Evolutionary conservation across 2,888 invertebrate species (phyloP).

Genomic region (Orthosia gothica): DNA sequence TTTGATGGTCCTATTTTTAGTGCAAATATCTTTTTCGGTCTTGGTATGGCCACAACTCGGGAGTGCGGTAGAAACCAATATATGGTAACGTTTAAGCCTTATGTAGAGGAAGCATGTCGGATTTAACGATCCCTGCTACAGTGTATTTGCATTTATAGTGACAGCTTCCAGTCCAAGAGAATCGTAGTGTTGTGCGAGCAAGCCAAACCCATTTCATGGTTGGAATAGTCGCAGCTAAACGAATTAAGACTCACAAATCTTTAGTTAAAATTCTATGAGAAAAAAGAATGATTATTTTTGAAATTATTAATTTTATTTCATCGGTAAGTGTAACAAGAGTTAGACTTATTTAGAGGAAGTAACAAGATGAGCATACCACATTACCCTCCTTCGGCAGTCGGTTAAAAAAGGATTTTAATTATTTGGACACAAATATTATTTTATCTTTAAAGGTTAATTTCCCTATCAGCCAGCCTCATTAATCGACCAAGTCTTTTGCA

Average conservation of each 20-base stretch:
- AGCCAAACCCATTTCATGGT: slow-evolving; percentile 15
- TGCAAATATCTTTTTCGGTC: background rate
- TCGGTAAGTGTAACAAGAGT: too few species aligned
- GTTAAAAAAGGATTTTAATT: too few species aligned
- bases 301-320: too few species aligned
- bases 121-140: slow-evolving; percentile 39
- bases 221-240: slow-evolving; percentile 7
- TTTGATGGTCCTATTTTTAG: too few species aligned
- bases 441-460: too few species aligned
- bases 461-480: too few species aligned
- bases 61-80: slow-evolving; percentile 28
- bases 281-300: too few species aligned
- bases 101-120: slow-evolving; percentile 17
- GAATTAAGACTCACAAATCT: slow-evolving; percentile 13
- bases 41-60: background rate
- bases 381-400: too few species aligned
- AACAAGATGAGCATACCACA: too few species aligned
- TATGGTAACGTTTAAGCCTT: slow-evolving; percentile 34
- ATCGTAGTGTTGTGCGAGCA: slow-evolving; percentile 11
- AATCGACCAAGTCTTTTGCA: too few species aligned
- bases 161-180: slow-evolving; percentile 14
- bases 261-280: background rate
- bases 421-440: too few species aligned
- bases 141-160: slow-evolving; percentile 51
- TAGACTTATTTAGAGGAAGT: too few species aligned